Conservation (phyloP, 2,113 vertebrate species). For the Leptobrachium leishanense region DNA sequence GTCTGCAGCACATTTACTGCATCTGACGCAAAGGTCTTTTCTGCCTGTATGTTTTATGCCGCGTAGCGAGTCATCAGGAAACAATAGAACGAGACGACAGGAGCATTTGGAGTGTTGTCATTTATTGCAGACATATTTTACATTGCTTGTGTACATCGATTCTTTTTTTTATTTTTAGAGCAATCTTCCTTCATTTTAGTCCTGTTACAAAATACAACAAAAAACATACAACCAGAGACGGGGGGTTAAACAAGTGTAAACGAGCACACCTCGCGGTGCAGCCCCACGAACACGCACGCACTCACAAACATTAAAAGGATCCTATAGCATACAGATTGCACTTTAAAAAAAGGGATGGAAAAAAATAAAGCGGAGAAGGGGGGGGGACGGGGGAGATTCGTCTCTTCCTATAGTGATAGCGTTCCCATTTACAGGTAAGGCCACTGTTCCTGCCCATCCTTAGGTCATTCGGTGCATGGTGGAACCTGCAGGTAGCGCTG, state of each 20-base stretch:
- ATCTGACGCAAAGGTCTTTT: too few relatives aligned
- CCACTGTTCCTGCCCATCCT: too few relatives aligned
- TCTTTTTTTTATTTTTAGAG: slow-evolving; percentile 37
- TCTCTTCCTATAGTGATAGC: not conserved
- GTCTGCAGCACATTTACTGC: too few relatives aligned
- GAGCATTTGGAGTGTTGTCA: slow-evolving; percentile 47
- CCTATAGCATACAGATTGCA: rapidly evolving
- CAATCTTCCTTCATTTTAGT: slow-evolving; percentile 64
- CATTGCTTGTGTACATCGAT: slow-evolving; percentile 65
- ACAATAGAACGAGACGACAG: too few relatives aligned
- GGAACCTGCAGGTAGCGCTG: too few relatives aligned
- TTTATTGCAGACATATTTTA: slow-evolving; percentile 72
- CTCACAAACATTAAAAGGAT: not conserved
- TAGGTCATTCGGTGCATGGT: too few relatives aligned
- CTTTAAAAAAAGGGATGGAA: not conserved
- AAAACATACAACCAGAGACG: slow-evolving; percentile 55
- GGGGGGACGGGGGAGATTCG: not conserved
- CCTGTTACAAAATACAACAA: slow-evolving; percentile 63
- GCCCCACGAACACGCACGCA: slow-evolving; percentile 17
- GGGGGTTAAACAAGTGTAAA: not conserved
- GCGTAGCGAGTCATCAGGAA: too few relatives aligned
- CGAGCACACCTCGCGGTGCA: slow-evolving; percentile 18
- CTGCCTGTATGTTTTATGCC: too few relatives aligned
- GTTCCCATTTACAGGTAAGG: not conserved
- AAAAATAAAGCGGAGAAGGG: not conserved